Base-by-base conservation (phyloP, 2,888 invertebrate species). In the Brenthis ino region DNA sequence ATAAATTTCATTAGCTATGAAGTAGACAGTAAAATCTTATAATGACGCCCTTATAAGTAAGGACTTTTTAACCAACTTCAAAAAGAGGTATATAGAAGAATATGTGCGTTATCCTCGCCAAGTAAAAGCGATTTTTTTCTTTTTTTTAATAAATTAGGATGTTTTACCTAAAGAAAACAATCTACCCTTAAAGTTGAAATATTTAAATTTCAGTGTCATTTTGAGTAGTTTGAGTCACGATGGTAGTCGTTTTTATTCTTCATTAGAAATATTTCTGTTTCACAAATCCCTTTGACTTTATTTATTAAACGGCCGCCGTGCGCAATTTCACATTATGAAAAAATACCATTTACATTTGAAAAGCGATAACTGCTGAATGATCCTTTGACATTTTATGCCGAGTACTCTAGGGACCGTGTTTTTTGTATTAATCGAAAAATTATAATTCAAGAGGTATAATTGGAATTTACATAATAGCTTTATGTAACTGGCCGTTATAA, bases 371-470 rank as follows among this genome's bases (percentile, higher is more conserved):
- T 68, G 55, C 56, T 53, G 67, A 69, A 61, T 58, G 70, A 70
- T 70, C 74, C 71, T 71, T 74, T 70, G 67, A 70, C 70, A 68
- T 71, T 73, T 73, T 64, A 70, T 70, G 68, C 68, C 73, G 55
- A 55, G 37, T 20, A 37, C 66, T 61, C 33, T 48, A 55, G 55
- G 47, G 60, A 12, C 33, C 54, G 33, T 12, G 43, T 48, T 66
- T 48, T 53, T 33, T 33, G 33, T 55, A 71, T 64, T 65, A 57
- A 68, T 65, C 65, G 55, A 64, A 67, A 70, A 68, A 67, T 64
- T 69, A 71, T 71, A 66, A 72, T 70, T 71, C 67, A 67, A 65
- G 56, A 50, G 67, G 20, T 64, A 69, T 71, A 55, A 74, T 71
- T 71, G 64, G 57, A 66, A 74, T 71, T 72, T 71, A 64, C 69